These are phyloP conservation scores for Odontothrips loti DNA, from an alignment of 2,888 invertebrate species.

Conservation along the genomic window DNA sequence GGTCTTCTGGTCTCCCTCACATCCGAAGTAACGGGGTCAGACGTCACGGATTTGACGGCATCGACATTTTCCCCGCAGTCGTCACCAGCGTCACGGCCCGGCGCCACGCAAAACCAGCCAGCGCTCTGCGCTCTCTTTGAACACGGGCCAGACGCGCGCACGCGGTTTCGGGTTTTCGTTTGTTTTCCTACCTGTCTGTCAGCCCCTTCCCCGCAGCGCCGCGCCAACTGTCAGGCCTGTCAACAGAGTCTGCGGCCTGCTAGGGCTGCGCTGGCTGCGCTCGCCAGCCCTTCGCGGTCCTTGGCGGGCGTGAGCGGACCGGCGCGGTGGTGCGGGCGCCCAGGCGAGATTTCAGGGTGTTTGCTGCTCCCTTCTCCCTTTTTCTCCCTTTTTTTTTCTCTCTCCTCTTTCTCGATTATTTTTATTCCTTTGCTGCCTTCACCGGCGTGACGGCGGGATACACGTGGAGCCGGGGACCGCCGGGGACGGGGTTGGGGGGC, in stretches of 20 bases:
- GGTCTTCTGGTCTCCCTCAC: too few relatives aligned
- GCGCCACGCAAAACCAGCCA: too few relatives aligned
- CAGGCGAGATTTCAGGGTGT: neutral
- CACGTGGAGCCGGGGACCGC: neutral
- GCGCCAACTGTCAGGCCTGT: constrained; percentile 19
- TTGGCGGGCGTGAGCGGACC: neutral
- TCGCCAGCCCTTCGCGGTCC: neutral
- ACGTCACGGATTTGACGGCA: too few relatives aligned
- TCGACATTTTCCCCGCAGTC: too few relatives aligned
- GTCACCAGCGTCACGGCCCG: too few relatives aligned
- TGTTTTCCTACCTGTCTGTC: constrained; percentile 15
- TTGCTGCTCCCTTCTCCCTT: neutral
- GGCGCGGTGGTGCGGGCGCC: neutral
- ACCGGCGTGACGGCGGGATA: neutral
- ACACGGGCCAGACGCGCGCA: neutral
- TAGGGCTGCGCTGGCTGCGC: too few relatives aligned
- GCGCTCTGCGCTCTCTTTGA: neutral
- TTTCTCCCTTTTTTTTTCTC: neutral
- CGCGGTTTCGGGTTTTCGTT: neutral
- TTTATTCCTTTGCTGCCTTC: constrained; percentile 14
- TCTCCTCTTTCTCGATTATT: constrained; percentile 2
- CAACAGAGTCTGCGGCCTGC: neutral
- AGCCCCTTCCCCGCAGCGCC: neutral
- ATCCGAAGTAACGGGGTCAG: too few relatives aligned
- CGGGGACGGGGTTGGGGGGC: neutral